phyloP scores from a whole-genome alignment of 2,888 invertebrate genomes.

The Seladonia tumulorum region DNA sequence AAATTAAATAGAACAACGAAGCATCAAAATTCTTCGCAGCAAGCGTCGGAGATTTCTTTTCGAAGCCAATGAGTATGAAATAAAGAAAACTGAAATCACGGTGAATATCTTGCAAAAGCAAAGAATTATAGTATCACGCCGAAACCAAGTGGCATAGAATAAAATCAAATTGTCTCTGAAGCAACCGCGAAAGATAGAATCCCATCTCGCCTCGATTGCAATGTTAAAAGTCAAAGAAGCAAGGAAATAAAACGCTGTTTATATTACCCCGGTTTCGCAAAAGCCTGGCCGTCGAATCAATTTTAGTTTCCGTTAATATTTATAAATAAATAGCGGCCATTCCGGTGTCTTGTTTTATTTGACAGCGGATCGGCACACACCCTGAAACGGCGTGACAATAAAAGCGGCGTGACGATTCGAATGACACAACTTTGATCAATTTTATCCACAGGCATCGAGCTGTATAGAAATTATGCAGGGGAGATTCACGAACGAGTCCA shows the following conservation, averaged over 20 bases:
- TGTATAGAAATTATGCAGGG: slow-evolving; percentile 71
- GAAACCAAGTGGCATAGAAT: neutral
- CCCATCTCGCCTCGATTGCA: neutral
- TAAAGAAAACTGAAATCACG: neutral
- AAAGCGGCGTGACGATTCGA: too few species aligned
- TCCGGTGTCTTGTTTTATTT: neutral
- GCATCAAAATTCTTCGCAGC: too few species aligned
- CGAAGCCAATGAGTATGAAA: neutral
- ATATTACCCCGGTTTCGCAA: neutral
- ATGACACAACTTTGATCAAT: neutral
- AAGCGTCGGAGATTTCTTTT: neutral
- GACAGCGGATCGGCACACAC: too few species aligned
- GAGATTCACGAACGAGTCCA: neutral
- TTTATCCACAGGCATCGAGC: slow-evolving; percentile 47
- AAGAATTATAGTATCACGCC: neutral
- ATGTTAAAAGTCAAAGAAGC: neutral
- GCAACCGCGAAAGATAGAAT: neutral
- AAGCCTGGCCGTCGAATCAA: neutral
- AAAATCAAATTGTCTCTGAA: neutral
- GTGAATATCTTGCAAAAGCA: neutral
- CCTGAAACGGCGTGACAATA: neutral
- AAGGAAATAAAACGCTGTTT: neutral
- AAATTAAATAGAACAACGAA: neutral
- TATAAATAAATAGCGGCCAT: neutral
- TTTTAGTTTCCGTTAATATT: neutral